Evolutionary conservation across 2,888 invertebrate genomes (phyloP), one percentile per base, ranked within the genome.

Genomic region (Machimus rusticus): DNA sequence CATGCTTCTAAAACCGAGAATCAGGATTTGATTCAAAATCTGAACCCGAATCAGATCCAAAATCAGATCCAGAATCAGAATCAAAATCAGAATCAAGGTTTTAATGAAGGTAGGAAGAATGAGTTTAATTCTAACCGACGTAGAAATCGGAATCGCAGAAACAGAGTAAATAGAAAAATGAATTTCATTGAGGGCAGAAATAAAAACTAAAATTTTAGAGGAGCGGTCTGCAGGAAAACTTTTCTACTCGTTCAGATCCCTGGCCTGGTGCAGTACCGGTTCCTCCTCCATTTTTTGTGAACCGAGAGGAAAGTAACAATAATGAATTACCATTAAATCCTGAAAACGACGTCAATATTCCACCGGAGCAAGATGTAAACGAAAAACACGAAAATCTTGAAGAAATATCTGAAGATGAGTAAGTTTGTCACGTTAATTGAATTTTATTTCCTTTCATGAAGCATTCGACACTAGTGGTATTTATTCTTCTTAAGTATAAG

Each of bases 1-100:
- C 96, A 96, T 90, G 94, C 91, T 57, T 91, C 92, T 57, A 87
- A 74, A 6, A 51, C 74, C 31, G 31, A 31, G 0, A 43, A 51
- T 51, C 39, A 82, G 8, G 46, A 37, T 31, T 43, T 28, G 19
- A 57, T 14, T n/a, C 77, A 57, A 43, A 37, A 74, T 31, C n/a
- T 77, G 43, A 46, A 74, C 66, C 43, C n/a, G n/a, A 74, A 74
- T 66, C 31, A 31, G 34, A 34, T 34, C 5, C 34, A 34, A 34
- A 34, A 34, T 9, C 5, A 5, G 4, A 37, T 9, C 16, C 34
- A 81, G 2, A 57, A n/a, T 28, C 78, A 84, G 31, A 55, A 6
- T 16, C 55, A 57, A 14, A 23, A 79, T 28, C n/a, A 85, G 28
- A 76, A 57, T n/a, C 77, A 77, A 34, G 34, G 2, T 76, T 74